A percentile compares a stretch with the other conserved stretches of the same genome.
Conservation (phyloP, 2,888 invertebrate species). For the Cheiracanthium punctorium region DNA sequence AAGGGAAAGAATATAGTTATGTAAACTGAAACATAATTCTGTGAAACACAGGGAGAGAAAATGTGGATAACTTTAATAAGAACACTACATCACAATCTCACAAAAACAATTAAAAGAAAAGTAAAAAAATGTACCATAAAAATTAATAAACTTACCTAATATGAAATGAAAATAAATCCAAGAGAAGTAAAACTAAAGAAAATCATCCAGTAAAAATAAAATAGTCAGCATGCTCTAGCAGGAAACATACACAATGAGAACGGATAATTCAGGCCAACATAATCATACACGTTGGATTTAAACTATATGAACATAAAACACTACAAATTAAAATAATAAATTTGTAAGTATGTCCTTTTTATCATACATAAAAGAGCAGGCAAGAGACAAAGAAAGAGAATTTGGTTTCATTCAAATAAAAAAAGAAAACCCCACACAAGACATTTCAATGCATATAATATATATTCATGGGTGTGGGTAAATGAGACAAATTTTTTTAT, state of each 20-base stretch:
- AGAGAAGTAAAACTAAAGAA: neutral
- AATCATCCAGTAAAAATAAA: constrained; percentile 1
- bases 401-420: too few relatives aligned
- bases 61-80: neutral
- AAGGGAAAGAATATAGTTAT: too few relatives aligned
- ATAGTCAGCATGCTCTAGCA: neutral
- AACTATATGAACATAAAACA: neutral
- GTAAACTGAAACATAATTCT: too few relatives aligned
- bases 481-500: too few relatives aligned
- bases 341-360: too few relatives aligned
- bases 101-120: neutral
- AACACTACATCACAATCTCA: neutral
- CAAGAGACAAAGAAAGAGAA: too few relatives aligned
- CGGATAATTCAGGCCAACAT: neutral
- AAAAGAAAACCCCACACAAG: too few relatives aligned
- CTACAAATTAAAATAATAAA: neutral
- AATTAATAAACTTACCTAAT: neutral
- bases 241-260: neutral
- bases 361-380: too few relatives aligned
- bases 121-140: neutral
- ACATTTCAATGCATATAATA: too few relatives aligned
- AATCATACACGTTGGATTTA: neutral
- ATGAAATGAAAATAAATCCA: constrained; percentile 4
- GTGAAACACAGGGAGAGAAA: too few relatives aligned
- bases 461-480: too few relatives aligned